phyloP scores from a whole-genome alignment of 2,888 invertebrate genomes.

The Barypeithes pellucidus region DNA sequence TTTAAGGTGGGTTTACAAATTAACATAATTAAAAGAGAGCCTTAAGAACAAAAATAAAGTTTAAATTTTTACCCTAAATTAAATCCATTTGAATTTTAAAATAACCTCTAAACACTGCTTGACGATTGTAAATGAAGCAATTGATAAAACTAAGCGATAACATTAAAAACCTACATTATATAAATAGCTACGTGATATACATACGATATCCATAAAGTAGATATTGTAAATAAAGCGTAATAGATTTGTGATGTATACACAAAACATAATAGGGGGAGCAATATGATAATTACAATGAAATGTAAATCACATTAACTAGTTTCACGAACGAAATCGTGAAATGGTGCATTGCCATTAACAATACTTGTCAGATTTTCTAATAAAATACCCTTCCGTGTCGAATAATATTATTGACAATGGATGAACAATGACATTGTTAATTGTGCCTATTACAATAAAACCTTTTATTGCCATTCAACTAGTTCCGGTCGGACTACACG shows the following conservation, averaged over 20 bases:
- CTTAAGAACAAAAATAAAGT: no score
- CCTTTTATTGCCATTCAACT: constrained; percentile 11
- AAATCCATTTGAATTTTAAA: no score
- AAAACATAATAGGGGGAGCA: constrained; percentile 55
- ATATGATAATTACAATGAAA: constrained; percentile 65
- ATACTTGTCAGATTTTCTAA: constrained; percentile 64
- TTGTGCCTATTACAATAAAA: constrained; percentile 20
- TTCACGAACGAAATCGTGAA: constrained; percentile 61
- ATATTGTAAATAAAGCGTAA: constrained; percentile 50
- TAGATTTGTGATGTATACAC: constrained; percentile 56
- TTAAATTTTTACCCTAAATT: no score
- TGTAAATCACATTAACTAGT: constrained; percentile 64
- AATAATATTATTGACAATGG: constrained; percentile 32
- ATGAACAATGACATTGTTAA: constrained; percentile 41
- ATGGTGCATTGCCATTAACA: constrained; percentile 64
- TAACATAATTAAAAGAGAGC: no score
- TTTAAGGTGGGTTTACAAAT: no score
- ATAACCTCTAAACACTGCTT: no score
- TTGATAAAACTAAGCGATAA: constrained; percentile 2
- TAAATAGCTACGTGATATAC: background rate
- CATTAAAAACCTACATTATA: constrained; percentile 10
- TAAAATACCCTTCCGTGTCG: constrained; percentile 54
- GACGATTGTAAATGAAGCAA: no score
- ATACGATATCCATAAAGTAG: constrained; percentile 19
- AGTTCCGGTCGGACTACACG: background rate